These are phyloP conservation scores for Lasiommata megera DNA, from an alignment of 2,888 invertebrate species.

Conservation along the genomic window DNA sequence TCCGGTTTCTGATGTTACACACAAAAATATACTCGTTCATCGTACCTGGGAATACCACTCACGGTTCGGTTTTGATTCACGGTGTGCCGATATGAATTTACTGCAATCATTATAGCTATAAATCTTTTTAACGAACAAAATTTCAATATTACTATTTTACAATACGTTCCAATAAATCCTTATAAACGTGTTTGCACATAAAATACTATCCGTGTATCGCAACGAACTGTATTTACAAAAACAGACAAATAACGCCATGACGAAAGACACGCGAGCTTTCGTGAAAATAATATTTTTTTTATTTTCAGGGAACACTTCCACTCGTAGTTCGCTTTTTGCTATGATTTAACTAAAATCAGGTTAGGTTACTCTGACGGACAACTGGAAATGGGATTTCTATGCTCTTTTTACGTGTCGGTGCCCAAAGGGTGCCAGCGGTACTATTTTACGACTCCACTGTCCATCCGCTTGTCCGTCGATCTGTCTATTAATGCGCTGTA, in stretches of 20 bases:
- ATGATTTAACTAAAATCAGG: too few relatives aligned
- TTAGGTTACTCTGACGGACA: too few relatives aligned
- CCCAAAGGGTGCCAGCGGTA: too few relatives aligned
- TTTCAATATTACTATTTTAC: slow-evolving; percentile 10
- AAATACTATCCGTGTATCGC: slow-evolving; percentile 12
- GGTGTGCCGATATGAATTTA: neutral
- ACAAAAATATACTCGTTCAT: neutral
- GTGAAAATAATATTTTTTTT: neutral
- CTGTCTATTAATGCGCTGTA: too few relatives aligned
- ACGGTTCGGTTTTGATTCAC: neutral
- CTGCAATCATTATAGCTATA: slow-evolving; percentile 1
- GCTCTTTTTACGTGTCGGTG: too few relatives aligned
- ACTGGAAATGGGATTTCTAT: too few relatives aligned
- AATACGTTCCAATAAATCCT: slow-evolving; percentile 9
- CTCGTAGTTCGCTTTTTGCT: too few relatives aligned
- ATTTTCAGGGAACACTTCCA: neutral
- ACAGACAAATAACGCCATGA: slow-evolving; percentile 3
- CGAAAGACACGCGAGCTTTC: slow-evolving; percentile 3
- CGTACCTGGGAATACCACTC: neutral
- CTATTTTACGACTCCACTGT: too few relatives aligned
- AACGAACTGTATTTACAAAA: slow-evolving; percentile 12
- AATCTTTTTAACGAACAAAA: slow-evolving; percentile 8
- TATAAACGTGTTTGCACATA: slow-evolving; percentile 9
- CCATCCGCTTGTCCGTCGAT: too few relatives aligned
- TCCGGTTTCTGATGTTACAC: neutral